These are phyloP conservation scores for Phalacrocorax pelagicus DNA, from an alignment of 2,113 vertebrate species.

Conservation along the genomic window DNA sequence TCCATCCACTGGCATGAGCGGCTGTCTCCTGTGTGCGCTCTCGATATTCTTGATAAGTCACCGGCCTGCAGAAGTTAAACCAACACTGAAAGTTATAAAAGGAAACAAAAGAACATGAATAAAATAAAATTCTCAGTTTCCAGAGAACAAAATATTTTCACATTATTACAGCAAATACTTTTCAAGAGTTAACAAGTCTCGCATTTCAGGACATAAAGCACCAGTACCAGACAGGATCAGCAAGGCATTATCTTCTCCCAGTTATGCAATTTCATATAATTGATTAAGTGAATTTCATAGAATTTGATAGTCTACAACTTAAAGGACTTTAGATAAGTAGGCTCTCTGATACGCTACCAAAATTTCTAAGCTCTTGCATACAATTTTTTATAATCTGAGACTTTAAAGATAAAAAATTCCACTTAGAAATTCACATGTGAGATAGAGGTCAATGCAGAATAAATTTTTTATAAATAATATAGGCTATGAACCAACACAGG, in stretches of 20 bases:
- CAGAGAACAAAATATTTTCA: slow-evolving; percentile 8
- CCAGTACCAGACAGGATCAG: not conserved
- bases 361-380: not conserved
- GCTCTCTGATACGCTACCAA: not conserved
- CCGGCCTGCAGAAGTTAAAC: slow-evolving; percentile 78
- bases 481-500: not conserved
- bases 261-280: not conserved
- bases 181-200: not conserved
- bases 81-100: slow-evolving; percentile 61
- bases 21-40: slow-evolving; percentile 75
- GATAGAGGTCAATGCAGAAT: not conserved
- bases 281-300: not conserved
- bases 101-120: slow-evolving; percentile 48
- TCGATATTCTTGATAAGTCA: slow-evolving; percentile 86
- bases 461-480: not conserved
- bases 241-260: not conserved
- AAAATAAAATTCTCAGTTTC: slow-evolving; percentile 50
- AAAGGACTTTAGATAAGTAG: not conserved
- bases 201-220: not conserved
- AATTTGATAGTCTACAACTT: not conserved
- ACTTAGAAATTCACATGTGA: not conserved
- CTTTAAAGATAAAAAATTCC: not conserved
- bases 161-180: not conserved
- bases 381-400: not conserved
- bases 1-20: slow-evolving; percentile 85